Percentiles rank a stretch among this genome's conserved stretches.
Conservation (phyloP, 2,888 invertebrate genomes). For the Metallyticus violacea region DNA sequence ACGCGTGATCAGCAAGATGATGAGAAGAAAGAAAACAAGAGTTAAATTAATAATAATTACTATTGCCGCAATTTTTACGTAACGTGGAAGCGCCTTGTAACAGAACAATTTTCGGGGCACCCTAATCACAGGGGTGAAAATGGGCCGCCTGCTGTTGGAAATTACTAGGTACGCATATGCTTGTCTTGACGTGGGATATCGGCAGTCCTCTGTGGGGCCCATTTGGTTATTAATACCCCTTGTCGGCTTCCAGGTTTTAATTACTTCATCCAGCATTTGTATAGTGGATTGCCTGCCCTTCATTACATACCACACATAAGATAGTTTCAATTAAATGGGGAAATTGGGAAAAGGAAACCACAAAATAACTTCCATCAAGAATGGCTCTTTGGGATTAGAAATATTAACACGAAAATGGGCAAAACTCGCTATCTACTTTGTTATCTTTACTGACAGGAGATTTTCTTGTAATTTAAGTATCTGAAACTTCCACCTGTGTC, state of each 20-base stretch:
- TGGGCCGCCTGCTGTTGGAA: not conserved
- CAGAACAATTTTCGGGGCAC: not conserved
- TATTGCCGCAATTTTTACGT: conserved; percentile 3
- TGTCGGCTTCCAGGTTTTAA: not conserved
- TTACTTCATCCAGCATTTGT: not conserved
- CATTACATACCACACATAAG: not conserved
- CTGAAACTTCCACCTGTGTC: too few species aligned
- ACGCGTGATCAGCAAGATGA: not conserved
- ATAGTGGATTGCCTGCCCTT: not conserved
- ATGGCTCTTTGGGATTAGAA: not conserved
- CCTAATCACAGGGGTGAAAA: not conserved
- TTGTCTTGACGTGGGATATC: not conserved
- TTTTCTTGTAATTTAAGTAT: too few species aligned
- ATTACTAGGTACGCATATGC: not conserved
- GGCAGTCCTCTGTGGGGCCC: not conserved
- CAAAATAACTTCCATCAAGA: not conserved
- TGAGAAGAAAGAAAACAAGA: not conserved
- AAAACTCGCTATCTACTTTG: not conserved
- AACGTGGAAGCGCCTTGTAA: not conserved
- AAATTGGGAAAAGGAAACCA: not conserved
- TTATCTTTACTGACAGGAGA: too few species aligned
- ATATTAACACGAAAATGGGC: not conserved
- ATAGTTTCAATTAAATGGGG: not conserved
- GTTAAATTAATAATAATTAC: not conserved
- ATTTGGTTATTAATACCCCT: not conserved